These are phyloP conservation scores for Syrrhaptes paradoxus DNA, from an alignment of 2,113 vertebrate genomes.

Conservation along the genomic window DNA sequence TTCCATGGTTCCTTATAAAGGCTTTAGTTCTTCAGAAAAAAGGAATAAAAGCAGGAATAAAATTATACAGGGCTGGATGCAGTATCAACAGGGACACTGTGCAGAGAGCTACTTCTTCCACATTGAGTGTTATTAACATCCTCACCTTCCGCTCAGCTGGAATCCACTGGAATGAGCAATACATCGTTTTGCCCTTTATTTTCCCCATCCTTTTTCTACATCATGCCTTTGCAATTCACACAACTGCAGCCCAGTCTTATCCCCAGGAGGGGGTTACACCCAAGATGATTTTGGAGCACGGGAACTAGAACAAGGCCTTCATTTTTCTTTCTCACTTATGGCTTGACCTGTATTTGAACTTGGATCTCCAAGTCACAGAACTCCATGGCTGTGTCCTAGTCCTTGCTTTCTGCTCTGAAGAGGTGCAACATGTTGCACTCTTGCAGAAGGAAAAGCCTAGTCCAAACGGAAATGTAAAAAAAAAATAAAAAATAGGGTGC, in stretches of 20 bases:
- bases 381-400: not conserved
- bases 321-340: not conserved
- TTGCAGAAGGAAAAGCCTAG: not conserved
- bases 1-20: not conserved
- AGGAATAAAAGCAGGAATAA: not conserved
- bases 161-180: not conserved
- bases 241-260: not conserved
- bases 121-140: not conserved
- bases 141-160: not conserved
- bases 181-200: not conserved
- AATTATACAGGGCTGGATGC: fast-evolving
- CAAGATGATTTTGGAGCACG: not conserved
- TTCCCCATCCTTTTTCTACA: not conserved
- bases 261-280: not conserved
- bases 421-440: not conserved
- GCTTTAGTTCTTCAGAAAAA: not conserved
- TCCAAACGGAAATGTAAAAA: not conserved
- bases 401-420: not conserved
- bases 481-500: not conserved
- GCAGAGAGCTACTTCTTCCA: not conserved
- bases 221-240: not conserved
- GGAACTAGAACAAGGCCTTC: not conserved
- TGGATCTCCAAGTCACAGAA: not conserved
- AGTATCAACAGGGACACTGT: not conserved
- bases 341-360: not conserved